Evolutionary conservation across 1,140 invertebrate genomes (phyloP).

Genomic region (Eupristina koningsbergeri): DNA sequence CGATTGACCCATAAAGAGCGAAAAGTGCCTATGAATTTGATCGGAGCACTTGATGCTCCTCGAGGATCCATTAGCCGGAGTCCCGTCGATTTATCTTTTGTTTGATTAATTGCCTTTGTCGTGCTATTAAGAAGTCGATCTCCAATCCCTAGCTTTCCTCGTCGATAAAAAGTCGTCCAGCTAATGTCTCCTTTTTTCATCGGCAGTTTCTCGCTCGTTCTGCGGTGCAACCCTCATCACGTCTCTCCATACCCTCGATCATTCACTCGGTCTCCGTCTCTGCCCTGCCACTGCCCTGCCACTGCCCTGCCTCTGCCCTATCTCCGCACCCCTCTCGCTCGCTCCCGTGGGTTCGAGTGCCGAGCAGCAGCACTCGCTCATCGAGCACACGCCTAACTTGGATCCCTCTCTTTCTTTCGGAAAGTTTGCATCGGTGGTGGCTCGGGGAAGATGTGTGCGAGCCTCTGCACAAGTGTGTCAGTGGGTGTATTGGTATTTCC

Average conservation of each 20-base stretch:
- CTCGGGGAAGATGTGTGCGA: too few relatives aligned
- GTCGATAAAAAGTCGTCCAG: conserved; percentile 16
- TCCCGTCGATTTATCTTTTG: conserved; percentile 21
- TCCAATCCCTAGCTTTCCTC: neutral
- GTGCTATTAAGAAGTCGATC: conserved; percentile 43
- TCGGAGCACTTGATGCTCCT: neutral
- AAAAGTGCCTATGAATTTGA: neutral
- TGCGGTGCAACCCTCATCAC: neutral
- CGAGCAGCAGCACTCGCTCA: too few relatives aligned
- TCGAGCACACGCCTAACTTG: neutral
- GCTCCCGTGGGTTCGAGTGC: too few relatives aligned
- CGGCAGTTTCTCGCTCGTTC: neutral
- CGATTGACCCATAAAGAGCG: neutral
- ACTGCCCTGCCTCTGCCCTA: too few relatives aligned
- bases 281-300: neutral
- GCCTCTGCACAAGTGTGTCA: neutral
- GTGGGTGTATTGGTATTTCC: conserved; percentile 36
- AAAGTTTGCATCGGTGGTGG: neutral
- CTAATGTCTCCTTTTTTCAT: conserved; percentile 1
- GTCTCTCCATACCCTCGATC: conserved; percentile 7
- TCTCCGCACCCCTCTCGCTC: too few relatives aligned
- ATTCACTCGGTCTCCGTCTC: neutral
- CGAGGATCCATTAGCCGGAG: neutral
- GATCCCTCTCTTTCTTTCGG: neutral
- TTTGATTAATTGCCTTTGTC: conserved; percentile 47